A percentile compares a stretch with the other conserved stretches of the same genome.
These are phyloP conservation scores for Psittacara wagleri DNA, from an alignment of 2,113 vertebrate genomes.

Conservation along the genomic window DNA sequence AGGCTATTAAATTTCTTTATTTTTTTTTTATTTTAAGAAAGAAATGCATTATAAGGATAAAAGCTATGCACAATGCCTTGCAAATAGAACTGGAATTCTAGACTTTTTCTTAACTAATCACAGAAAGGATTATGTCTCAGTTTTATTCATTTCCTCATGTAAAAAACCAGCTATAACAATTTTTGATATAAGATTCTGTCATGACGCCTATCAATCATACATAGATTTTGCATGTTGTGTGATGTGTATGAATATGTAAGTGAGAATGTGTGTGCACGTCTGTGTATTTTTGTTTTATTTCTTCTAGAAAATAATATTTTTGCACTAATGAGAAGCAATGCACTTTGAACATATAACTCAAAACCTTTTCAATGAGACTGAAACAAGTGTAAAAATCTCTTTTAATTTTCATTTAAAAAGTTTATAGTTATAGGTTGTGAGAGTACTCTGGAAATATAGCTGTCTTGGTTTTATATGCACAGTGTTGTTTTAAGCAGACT, in stretches of 20 bases:
- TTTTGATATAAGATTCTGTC: not conserved
- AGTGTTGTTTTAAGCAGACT: not conserved
- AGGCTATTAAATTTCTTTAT: constrained; percentile 2
- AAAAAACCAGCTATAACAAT: not conserved
- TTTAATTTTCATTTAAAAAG: not conserved
- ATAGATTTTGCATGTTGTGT: not conserved
- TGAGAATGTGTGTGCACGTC: not conserved
- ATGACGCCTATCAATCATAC: rapidly evolving
- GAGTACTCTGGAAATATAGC: not conserved
- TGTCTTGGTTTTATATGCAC: not conserved
- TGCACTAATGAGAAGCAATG: not conserved
- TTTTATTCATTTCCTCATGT: not conserved
- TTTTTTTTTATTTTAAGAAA: not conserved
- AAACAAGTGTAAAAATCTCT: not conserved
- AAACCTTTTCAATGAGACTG: not conserved
- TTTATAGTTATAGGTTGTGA: not conserved
- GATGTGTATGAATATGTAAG: not conserved
- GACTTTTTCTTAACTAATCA: not conserved
- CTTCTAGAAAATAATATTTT: not conserved
- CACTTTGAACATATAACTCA: not conserved
- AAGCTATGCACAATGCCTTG: not conserved
- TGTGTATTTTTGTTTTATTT: rapidly evolving
- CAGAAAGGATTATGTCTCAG: not conserved
- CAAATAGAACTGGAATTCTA: not conserved
- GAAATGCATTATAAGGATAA: not conserved